Base-by-base conservation (phyloP, 2,797 vertebrate genomes). In the Phoebastria nigripes region DNA sequence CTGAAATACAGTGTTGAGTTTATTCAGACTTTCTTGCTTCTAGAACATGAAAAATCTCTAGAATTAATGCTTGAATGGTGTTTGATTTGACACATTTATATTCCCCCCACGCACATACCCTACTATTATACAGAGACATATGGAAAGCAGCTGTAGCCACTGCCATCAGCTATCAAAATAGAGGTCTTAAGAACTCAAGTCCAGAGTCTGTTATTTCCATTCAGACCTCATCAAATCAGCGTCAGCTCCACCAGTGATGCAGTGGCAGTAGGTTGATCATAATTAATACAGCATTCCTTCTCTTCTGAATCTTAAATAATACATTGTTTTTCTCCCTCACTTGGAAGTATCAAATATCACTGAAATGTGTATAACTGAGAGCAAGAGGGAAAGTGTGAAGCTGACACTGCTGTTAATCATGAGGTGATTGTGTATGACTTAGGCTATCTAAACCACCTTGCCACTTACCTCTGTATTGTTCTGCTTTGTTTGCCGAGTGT, bases 11-110 rank as follows among this genome's bases (percentile, higher is more conserved):
- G 4, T 70, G 86, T 80, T 73, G 66, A 55, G 33, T 85, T 86
- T 69, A 76, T 92, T 94, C 69, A 76, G 76, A 44, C 37, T 61
- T 91, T 67, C 35, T 70, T 80, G 41, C 72, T 87, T 90, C 26
- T 80, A 81, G 44, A 94, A 42, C 33, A 10, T 37, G 35, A 49
- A 63, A 82, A 44, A 35, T 80, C 82, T 85, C 47, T 52, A 58
- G 65, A 85, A 88, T 89, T 89, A 69, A 41, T 62, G 10, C 28
- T 84, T 81, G 65, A 95, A 87, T 95, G 46, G 51, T 92, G 86
- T 85, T 86, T 95, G 74, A 93, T 96, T 93, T 95, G 69, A 52
- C 62, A 71, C 46, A 84, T 96, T 93, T 76, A 59, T 79, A 95
- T 95, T 96, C 77, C 16, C n/a, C 70, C 8, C 58, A 83, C 31